Percentiles rank a stretch among this genome's conserved stretches.
phyloP scores from a whole-genome alignment of 2,888 invertebrate genomes.

The Elegia similella region DNA sequence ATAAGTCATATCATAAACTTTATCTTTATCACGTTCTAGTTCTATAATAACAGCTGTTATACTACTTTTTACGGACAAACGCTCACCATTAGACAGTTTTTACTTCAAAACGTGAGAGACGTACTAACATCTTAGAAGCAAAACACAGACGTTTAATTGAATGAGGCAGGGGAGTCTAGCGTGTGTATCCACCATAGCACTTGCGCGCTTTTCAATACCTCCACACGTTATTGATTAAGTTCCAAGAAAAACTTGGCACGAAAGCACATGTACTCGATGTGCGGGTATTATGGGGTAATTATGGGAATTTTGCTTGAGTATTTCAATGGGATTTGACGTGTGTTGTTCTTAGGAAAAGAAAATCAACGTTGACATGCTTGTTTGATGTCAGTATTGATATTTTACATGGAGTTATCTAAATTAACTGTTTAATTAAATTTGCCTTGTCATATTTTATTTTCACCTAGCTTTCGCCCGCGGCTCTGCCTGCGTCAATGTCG shows the following conservation, averaged over 20 bases:
- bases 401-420: no score
- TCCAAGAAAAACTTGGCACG: constrained; percentile 63
- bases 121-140: neutral
- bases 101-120: no score
- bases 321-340: constrained; percentile 19
- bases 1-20: no score
- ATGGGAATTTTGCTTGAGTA: constrained; percentile 22
- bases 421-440: no score
- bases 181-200: constrained; percentile 51
- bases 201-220: constrained; percentile 58
- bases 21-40: no score
- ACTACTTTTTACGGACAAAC: no score
- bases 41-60: no score
- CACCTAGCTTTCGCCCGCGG: no score
- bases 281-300: constrained; percentile 24
- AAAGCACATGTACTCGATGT: constrained; percentile 30
- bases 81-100: no score
- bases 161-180: constrained; percentile 36
- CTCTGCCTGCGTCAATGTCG: no score
- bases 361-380: neutral
- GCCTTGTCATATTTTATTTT: no score
- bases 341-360: constrained; percentile 3
- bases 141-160: constrained; percentile 30
- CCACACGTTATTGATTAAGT: constrained; percentile 64
- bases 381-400: neutral